Evolutionary conservation across 1,140 invertebrate genomes (phyloP).

Genomic region (Camponotus vicinus): DNA sequence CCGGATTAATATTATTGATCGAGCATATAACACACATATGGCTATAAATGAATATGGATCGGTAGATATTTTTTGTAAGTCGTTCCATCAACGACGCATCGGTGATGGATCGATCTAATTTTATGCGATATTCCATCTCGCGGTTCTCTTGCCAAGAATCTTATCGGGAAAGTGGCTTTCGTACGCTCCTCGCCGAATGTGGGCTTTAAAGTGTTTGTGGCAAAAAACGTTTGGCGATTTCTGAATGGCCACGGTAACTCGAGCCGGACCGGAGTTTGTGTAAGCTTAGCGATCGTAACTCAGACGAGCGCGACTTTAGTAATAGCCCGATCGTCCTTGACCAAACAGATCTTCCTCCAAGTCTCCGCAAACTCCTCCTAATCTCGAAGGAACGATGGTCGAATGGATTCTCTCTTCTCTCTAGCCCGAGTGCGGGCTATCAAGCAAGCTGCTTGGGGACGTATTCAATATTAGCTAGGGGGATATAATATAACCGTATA

Average conservation of each 20-base stretch:
- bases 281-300: conserved; percentile 39
- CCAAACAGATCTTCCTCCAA: conserved; percentile 69
- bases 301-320: conserved; percentile 57
- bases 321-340: conserved; percentile 63
- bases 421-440: conserved; percentile 38
- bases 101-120: conserved; percentile 58
- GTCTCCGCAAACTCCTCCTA: conserved; percentile 60
- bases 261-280: conserved; percentile 16
- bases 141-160: neutral
- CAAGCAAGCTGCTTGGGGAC: conserved; percentile 58
- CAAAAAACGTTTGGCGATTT: conserved; percentile 27
- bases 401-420: conserved; percentile 46
- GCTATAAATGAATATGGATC: conserved; percentile 48
- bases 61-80: neutral
- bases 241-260: conserved; percentile 22
- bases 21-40: conserved; percentile 1
- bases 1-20: conserved; percentile 9
- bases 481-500: conserved; percentile 59
- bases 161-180: conserved; percentile 25
- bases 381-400: conserved; percentile 53
- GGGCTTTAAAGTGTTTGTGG: conserved; percentile 14
- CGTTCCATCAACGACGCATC: conserved; percentile 9
- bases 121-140: conserved; percentile 50
- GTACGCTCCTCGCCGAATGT: conserved; percentile 20
- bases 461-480: conserved; percentile 60